These are phyloP conservation scores for Bambusicola thoracicus DNA, from an alignment of 2,113 vertebrate species.

Conservation along the genomic window DNA sequence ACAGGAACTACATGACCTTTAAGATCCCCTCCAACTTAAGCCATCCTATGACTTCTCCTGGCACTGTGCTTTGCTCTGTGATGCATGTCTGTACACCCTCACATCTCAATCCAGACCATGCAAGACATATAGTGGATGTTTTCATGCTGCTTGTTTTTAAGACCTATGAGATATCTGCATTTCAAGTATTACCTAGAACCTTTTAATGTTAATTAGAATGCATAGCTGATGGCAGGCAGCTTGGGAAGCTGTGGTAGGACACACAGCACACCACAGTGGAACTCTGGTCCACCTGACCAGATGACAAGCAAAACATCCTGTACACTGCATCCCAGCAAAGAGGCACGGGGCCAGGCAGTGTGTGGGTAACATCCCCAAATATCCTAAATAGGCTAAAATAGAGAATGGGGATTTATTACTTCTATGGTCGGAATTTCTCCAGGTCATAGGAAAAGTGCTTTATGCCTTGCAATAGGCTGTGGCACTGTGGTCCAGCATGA, in stretches of 20 bases:
- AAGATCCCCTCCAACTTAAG: too few relatives aligned
- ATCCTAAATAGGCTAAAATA: background rate
- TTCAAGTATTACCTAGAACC: background rate
- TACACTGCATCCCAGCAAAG: background rate
- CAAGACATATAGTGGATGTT: fast-evolving
- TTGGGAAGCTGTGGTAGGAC: background rate
- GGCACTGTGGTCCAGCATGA: background rate
- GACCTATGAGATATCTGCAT: background rate
- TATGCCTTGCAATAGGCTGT: background rate
- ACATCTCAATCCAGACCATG: background rate
- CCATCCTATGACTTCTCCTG: background rate
- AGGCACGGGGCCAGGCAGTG: background rate
- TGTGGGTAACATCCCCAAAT: background rate
- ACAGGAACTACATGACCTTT: too few relatives aligned
- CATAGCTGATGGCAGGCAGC: background rate
- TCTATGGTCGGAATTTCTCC: background rate
- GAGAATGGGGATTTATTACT: background rate
- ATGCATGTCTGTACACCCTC: fast-evolving
- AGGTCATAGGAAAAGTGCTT: background rate
- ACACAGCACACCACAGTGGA: background rate
- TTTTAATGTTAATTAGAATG: background rate
- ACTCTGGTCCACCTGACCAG: background rate
- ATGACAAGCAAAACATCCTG: background rate
- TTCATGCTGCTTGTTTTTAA: background rate
- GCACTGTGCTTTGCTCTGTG: background rate